Evolutionary conservation across 2,797 vertebrate genomes (phyloP).

Genomic region (Lithobates pipiens): DNA sequence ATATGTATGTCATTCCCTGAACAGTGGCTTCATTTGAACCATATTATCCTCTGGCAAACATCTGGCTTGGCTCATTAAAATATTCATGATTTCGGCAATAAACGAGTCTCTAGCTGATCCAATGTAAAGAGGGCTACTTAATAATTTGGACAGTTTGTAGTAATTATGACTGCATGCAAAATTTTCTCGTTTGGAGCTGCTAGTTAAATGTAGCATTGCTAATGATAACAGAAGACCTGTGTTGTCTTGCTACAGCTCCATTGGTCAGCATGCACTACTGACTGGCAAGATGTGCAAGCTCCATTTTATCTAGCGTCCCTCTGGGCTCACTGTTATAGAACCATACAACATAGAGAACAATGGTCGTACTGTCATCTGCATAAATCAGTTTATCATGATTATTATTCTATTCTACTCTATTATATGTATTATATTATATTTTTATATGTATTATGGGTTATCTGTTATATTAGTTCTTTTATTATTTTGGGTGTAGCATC

Average conservation of each 20-base stretch:
- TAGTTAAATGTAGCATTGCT: slow-evolving; percentile 57
- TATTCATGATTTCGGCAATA: slow-evolving; percentile 58
- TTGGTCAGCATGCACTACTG: slow-evolving; percentile 24
- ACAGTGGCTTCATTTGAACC: slow-evolving; percentile 50
- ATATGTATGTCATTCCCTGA: slow-evolving; percentile 54
- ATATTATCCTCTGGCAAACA: slow-evolving; percentile 57
- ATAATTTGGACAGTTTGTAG: slow-evolving; percentile 58
- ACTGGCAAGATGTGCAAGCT: slow-evolving; percentile 1
- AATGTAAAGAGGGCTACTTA: slow-evolving; percentile 47
- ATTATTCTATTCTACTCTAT: no score
- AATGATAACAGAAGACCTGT: slow-evolving; percentile 54
- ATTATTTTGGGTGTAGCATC: no score
- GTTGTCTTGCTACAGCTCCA: slow-evolving; percentile 29
- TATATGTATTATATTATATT: no score
- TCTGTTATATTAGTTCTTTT: no score
- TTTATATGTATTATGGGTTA: no score
- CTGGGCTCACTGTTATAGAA: neutral
- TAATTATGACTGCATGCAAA: slow-evolving; percentile 51
- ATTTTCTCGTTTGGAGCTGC: slow-evolving; percentile 27
- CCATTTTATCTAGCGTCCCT: neutral
- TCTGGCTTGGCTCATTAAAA: slow-evolving; percentile 60
- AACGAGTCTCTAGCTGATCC: slow-evolving; percentile 55
- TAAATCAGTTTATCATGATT: no score
- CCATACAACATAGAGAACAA: no score
- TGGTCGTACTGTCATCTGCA: no score